Evolutionary conservation across 2,888 invertebrate species (phyloP).

Genomic region (Drosophila paramelanica): DNA sequence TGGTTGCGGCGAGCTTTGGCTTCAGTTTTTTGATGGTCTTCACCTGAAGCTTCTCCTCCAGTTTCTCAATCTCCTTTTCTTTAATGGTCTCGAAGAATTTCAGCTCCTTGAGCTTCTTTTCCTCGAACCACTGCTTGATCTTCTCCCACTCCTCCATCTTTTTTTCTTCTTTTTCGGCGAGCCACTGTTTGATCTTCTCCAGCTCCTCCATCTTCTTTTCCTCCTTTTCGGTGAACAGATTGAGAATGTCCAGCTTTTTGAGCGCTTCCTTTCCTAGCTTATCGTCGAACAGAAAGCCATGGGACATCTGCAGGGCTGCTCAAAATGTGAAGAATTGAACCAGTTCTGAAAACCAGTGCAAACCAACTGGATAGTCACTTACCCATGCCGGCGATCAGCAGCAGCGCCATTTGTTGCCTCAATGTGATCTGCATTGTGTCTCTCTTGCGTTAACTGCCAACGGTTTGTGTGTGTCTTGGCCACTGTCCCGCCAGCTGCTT

Average conservation of each 20-base stretch:
- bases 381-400: constrained; percentile 61
- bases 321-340: background rate
- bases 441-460: constrained; percentile 20
- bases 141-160: constrained; percentile 59
- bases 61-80: constrained; percentile 45
- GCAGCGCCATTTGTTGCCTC: constrained; percentile 54
- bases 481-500: constrained; percentile 47
- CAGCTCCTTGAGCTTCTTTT: constrained; percentile 63
- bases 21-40: constrained; percentile 46
- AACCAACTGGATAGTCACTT: constrained; percentile 21
- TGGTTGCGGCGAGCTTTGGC: constrained; percentile 14
- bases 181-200: constrained; percentile 63
- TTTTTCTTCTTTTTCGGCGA: constrained; percentile 34
- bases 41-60: constrained; percentile 39
- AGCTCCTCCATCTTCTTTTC: constrained; percentile 53
- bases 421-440: constrained; percentile 26
- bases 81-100: constrained; percentile 55
- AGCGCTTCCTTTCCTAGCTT: constrained; percentile 54
- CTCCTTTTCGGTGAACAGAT: constrained; percentile 49
- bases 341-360: background rate
- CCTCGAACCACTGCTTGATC: constrained; percentile 61
- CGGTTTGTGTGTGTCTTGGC: constrained; percentile 17
- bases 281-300: constrained; percentile 51
- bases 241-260: constrained; percentile 65
- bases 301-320: constrained; percentile 45